These are phyloP conservation scores for Philereme vetulata DNA, from an alignment of 2,888 invertebrate species.

Conservation along the genomic window DNA sequence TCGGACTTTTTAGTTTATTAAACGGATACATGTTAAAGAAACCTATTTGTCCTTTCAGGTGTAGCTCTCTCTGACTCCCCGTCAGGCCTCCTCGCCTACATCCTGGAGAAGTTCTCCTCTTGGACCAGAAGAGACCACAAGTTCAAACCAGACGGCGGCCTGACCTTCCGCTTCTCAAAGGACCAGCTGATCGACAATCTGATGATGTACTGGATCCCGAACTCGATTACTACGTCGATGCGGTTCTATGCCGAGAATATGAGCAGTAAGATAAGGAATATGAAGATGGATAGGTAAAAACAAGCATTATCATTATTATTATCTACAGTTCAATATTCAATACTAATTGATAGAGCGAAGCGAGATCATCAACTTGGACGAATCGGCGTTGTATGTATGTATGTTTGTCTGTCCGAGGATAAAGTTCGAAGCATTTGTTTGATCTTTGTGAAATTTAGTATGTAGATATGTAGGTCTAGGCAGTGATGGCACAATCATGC, in stretches of 20 bases:
- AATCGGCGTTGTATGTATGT: no score
- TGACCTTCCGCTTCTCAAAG: constrained; percentile 85
- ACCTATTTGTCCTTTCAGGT: constrained; percentile 45
- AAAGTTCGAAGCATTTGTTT: no score
- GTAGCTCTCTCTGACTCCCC: constrained; percentile 88
- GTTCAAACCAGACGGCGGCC: constrained; percentile 86
- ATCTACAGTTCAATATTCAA: no score
- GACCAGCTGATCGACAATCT: constrained; percentile 91
- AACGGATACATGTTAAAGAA: not conserved
- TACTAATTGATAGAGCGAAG: no score
- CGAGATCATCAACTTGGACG: no score
- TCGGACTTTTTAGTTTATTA: no score
- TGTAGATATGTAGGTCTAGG: no score
- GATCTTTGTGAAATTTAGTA: no score
- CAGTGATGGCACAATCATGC: no score
- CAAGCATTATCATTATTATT: not conserved
- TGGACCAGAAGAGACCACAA: constrained; percentile 85
- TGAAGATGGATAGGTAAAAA: constrained; percentile 63
- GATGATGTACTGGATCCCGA: constrained; percentile 92
- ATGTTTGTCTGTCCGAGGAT: no score
- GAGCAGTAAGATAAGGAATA: constrained; percentile 49
- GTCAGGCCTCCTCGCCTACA: constrained; percentile 90
- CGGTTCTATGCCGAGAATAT: constrained; percentile 88
- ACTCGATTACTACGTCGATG: constrained; percentile 89
- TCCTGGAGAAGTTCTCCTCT: constrained; percentile 92